Evolutionary conservation across 2,113 vertebrate genomes (phyloP), one percentile per base, ranked within the genome.

Genomic region (Kryptolebias marmoratus): DNA sequence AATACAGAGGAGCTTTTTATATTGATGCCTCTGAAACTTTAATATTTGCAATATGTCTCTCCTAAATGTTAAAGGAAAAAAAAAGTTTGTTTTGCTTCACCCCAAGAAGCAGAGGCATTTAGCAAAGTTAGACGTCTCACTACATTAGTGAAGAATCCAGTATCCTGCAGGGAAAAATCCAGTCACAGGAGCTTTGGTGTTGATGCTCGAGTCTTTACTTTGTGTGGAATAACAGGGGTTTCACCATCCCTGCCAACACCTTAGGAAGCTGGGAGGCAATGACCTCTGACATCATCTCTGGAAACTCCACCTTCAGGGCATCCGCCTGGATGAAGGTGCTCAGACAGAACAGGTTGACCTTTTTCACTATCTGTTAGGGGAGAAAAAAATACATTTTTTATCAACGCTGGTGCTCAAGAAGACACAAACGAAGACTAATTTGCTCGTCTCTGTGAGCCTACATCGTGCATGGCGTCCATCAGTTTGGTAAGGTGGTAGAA

Each of bases 221-320:
- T 86, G 93, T 94, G 88, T 99, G 98, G 94, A 99, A 99, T 68
- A 97, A 89, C 69, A 99, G 95, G 16, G 96, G 97, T 84, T 95
- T 97, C 94, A 99, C 98, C 97, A 99, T 99, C 68, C 98, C 98
- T 14, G 97, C 97, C 82, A 99, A 92, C 79, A 99, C 96, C 91
- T 98, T 98, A 72, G 98, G 98, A 48, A 99, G 90, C 84, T 99
- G 98, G 18, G 98, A 97, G 61, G 96, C 93, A 65, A 99, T 99
- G 72, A 99, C 96, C 89, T 99, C 98, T 15, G 97, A 94, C 98
- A 99, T 99, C 98, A 99, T 99, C 91, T 98, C 97, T 0, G 98
- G 98, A 76, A 99, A 99, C 89, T 98, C 97, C 72, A 99, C 96
- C 30, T 93, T 96, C 93, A 99, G 93, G 60, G 96, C 79, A 15